Evolutionary conservation across 2,888 invertebrate genomes (phyloP).

Genomic region (Sphinx pinastri): DNA sequence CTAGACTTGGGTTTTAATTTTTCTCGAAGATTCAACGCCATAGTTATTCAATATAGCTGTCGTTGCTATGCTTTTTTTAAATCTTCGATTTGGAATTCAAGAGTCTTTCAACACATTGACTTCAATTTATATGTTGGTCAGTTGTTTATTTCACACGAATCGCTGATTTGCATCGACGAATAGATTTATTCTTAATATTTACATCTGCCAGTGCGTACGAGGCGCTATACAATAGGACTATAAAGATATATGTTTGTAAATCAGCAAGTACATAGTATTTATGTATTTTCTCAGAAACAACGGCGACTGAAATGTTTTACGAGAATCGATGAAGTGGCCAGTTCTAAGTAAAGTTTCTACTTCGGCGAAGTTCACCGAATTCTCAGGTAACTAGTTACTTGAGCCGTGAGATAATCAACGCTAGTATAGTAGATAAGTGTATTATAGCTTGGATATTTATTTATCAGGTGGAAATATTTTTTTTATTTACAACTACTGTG

Average conservation of each 20-base stretch:
- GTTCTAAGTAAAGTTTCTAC: conserved; percentile 2
- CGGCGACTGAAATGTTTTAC: conserved; percentile 9
- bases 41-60: conserved; percentile 1
- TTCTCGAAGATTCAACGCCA: neutral
- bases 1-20: neutral
- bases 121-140: neutral
- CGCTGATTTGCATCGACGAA: conserved; percentile 8
- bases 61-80: neutral
- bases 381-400: neutral
- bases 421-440: neutral
- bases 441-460: no score
- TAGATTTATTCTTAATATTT: conserved; percentile 22
- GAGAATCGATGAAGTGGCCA: conserved; percentile 8
- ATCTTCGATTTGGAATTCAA: conserved; percentile 15
- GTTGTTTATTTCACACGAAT: conserved; percentile 11
- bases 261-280: conserved; percentile 36
- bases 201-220: conserved; percentile 16
- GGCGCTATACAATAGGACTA: conserved; percentile 45
- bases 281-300: conserved; percentile 37
- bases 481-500: neutral
- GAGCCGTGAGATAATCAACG: neutral
- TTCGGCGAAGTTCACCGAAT: neutral
- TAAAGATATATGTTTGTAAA: conserved; percentile 55
- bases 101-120: neutral
- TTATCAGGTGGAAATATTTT: no score